Evolutionary conservation across 2,797 vertebrate species (phyloP).

Genomic region (Gymnopithys bicolor): DNA sequence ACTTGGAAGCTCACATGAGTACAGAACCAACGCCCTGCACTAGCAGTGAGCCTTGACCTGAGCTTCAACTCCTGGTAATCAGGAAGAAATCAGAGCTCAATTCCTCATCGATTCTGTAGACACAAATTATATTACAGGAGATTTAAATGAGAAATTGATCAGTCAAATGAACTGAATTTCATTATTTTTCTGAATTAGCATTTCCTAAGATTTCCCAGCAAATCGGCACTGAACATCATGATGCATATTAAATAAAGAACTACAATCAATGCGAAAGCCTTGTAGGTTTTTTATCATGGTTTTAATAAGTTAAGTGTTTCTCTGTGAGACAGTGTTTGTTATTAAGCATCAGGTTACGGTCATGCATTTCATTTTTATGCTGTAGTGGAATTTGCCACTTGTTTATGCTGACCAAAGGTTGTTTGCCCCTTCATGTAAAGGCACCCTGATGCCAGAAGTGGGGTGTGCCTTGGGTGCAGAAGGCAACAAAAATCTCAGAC

Average conservation of each 20-base stretch:
- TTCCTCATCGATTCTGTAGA: neutral
- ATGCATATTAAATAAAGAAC: neutral
- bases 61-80: constrained; percentile 4
- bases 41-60: neutral
- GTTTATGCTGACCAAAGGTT: neutral
- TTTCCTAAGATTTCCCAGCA: neutral
- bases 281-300: neutral
- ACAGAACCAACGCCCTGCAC: neutral
- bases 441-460: neutral
- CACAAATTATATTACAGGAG: neutral
- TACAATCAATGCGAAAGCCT: neutral
- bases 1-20: neutral
- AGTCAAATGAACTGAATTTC: neutral
- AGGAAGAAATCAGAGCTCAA: neutral
- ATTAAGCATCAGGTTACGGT: neutral
- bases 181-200: neutral
- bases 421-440: neutral
- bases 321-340: neutral
- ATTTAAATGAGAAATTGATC: neutral
- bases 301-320: neutral
- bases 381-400: neutral
- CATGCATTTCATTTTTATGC: neutral
- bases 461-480: neutral
- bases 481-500: neutral
- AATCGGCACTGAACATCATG: neutral